These are phyloP conservation scores for Caenorhabditis panamensis DNA, from an alignment of 2,888 invertebrate species.

Conservation along the genomic window DNA sequence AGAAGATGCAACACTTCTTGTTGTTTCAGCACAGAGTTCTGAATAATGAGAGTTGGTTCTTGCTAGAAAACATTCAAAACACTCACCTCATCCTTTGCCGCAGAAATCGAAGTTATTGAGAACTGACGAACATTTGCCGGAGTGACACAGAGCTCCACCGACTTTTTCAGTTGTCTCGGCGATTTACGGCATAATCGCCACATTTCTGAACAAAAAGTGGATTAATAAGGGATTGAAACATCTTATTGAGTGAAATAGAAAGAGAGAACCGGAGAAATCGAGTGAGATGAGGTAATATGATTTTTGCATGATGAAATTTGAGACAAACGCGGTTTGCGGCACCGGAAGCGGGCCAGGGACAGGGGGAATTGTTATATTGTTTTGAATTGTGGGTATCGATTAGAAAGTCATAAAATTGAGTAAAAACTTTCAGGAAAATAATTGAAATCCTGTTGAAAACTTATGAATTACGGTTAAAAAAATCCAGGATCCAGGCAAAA, in stretches of 20 bases:
- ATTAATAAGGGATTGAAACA: not conserved
- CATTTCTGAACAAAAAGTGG: slow-evolving; percentile 36
- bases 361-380: too few species aligned
- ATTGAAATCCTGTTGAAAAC: not conserved
- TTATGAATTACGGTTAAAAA: slow-evolving; percentile 16
- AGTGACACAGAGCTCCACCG: slow-evolving; percentile 35
- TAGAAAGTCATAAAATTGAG: too few species aligned
- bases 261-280: not conserved
- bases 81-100: slow-evolving; percentile 56
- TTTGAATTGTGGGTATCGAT: too few species aligned
- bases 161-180: slow-evolving; percentile 42
- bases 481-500: slow-evolving; percentile 1
- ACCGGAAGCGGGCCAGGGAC: not conserved
- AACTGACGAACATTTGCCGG: slow-evolving; percentile 29
- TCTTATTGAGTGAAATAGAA: too few species aligned
- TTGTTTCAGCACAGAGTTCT: slow-evolving; percentile 55
- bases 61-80: not conserved
- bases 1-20: slow-evolving; percentile 65
- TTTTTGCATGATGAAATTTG: slow-evolving; percentile 16
- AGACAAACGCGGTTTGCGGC: not conserved
- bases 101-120: slow-evolving; percentile 29
- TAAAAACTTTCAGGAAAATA: too few species aligned
- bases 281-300: slow-evolving; percentile 22
- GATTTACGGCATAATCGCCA: slow-evolving; percentile 65
- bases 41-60: not conserved